phyloP scores from a whole-genome alignment of 2,797 vertebrate species.

The Gallinago solitaria region DNA sequence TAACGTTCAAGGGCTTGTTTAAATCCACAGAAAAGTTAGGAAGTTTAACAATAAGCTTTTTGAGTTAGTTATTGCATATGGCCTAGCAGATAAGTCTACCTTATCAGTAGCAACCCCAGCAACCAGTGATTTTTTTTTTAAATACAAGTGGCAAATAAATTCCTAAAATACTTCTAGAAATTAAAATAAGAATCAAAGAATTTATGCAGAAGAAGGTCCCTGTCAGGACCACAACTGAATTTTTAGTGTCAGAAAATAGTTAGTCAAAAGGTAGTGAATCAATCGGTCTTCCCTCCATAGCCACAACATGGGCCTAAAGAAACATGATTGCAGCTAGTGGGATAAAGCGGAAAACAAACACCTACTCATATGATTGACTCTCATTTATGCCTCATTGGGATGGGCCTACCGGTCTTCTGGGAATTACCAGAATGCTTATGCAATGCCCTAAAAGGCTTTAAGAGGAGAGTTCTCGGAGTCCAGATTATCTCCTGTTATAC shows the following conservation, averaged over 20 bases:
- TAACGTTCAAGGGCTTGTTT: neutral
- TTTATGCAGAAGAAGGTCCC: neutral
- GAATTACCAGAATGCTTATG: neutral
- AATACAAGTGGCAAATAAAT: neutral
- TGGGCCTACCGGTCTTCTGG: neutral
- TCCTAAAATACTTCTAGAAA: neutral
- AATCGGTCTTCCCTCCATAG: neutral
- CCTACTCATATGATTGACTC: neutral
- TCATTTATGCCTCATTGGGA: neutral
- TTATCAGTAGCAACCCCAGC: neutral
- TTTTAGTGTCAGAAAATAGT: neutral
- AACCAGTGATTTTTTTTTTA: neutral
- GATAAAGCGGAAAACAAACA: neutral
- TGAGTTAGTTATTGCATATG: neutral
- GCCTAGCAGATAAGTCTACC: neutral
- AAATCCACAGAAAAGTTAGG: neutral
- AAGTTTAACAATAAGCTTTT: constrained; percentile 10
- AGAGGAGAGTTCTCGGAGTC: neutral
- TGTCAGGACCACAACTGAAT: neutral
- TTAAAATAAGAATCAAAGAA: neutral
- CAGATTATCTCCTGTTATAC: neutral
- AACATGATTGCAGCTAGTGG: neutral
- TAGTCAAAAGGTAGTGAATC: neutral
- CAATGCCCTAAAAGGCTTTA: neutral
- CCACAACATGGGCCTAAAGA: neutral